Evolutionary conservation across 2,888 invertebrate genomes (phyloP), one percentile per base, ranked within the genome.

Genomic region (Dryomyza anilis): DNA sequence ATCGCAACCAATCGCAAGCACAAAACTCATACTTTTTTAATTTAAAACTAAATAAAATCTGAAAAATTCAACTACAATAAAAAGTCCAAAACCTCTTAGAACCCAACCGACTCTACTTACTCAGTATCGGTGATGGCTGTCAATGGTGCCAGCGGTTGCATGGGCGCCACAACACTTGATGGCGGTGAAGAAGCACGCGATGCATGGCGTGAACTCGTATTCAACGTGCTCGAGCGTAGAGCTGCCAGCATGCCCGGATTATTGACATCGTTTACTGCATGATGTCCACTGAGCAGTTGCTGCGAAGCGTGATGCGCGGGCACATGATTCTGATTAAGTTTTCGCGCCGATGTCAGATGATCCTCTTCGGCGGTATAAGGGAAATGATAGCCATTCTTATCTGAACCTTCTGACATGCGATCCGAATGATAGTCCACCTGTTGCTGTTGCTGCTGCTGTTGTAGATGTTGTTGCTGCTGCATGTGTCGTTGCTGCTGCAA

Each of bases 321-420:
- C n/a, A n/a, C n/a, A 57, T 73, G 78, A 19, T 69, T 71, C 53
- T 74, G 71, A 65, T 77, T 78, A 50, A 78, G 69, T 33, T 81
- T 81, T 5, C 81, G 77, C 3, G 76, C 74, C 29, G 76, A 67
- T 72, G 84, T 84, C 68, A 88, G 81, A 81, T 91, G 91, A 81
- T 91, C 91, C 84, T 91, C 91, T 82, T 91, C 91, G 70, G 91
- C 91, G 72, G 93, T 93, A 77, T 93, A 94, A 0, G 94, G 94
- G 75, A 93, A 94, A 68, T 91, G 85, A 82, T 94, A 94, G 74
- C 94, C 94, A 74, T 91, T 90, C 72, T 90, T 90, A 55, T 91
- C 91, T 0, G 90, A 90, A 1, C 88, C 86, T 73, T 91, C 90
- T 0, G 89, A 89, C 84, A 89, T 86, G 33, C 90, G 85, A 71